Conservation (phyloP, 2,113 vertebrate genomes). For the Callocephalon fimbriatum region DNA sequence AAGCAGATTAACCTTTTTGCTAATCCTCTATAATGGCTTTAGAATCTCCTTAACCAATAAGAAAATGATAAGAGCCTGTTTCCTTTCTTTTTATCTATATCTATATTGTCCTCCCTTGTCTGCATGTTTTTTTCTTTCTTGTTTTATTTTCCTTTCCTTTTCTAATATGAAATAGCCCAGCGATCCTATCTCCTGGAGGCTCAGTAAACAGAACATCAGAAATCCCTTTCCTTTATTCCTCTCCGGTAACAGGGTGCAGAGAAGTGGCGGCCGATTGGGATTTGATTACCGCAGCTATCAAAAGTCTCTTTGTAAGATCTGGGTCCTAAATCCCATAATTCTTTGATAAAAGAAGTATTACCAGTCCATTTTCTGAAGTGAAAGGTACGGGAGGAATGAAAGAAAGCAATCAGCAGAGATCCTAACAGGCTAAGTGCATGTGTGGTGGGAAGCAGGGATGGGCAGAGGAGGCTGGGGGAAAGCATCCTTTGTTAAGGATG, state of each 20-base stretch:
- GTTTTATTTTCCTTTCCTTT: conserved; percentile 64
- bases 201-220: conserved; percentile 84
- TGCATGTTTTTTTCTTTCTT: conserved; percentile 38
- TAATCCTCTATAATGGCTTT: conserved; percentile 93
- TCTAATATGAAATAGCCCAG: conserved; percentile 78
- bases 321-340: conserved; percentile 96
- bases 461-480: neutral
- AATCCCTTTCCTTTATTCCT: conserved; percentile 86
- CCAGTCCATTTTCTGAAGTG: conserved; percentile 86
- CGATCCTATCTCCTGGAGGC: conserved; percentile 81
- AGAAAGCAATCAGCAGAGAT: conserved; percentile 86
- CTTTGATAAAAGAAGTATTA: conserved; percentile 89
- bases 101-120: conserved; percentile 65
- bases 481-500: neutral
- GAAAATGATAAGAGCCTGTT: conserved; percentile 80
- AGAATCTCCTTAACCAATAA: conserved; percentile 79
- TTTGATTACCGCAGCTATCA: conserved; percentile 86
- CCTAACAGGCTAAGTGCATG: conserved; percentile 77
- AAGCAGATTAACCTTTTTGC: conserved; percentile 84
- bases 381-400: conserved; percentile 81
- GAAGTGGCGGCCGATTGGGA: conserved; percentile 87
- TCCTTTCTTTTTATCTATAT: conserved; percentile 73
- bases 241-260: conserved; percentile 75
- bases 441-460: neutral
- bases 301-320: conserved; percentile 81